These are phyloP conservation scores for Platysteira castanea DNA, from an alignment of 2,113 vertebrate species.

Conservation along the genomic window DNA sequence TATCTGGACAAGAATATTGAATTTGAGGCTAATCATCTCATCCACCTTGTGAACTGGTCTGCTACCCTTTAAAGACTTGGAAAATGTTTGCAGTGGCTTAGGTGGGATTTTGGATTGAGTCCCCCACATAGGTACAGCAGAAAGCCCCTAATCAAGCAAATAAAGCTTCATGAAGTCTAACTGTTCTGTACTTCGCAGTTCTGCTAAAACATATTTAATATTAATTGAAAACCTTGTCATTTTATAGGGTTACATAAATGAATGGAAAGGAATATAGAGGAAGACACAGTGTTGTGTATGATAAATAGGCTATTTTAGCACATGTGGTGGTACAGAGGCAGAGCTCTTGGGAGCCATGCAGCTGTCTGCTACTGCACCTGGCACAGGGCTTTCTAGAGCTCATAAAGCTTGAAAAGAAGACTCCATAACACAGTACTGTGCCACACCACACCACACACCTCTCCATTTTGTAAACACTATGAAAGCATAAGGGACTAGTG, in stretches of 20 bases:
- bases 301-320: not conserved
- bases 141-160: not conserved
- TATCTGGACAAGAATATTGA: not conserved
- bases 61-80: not conserved
- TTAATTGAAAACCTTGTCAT: not conserved
- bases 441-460: not conserved
- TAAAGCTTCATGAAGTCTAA: not conserved
- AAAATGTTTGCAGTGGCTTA: not conserved
- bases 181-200: not conserved
- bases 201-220: not conserved
- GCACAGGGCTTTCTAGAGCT: not conserved
- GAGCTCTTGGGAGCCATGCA: not conserved
- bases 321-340: not conserved
- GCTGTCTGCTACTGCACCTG: not conserved
- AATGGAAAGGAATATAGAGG: not conserved
- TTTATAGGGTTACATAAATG: not conserved
- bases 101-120: not conserved
- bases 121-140: not conserved
- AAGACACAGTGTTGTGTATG: not conserved
- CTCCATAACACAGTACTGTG: not conserved
- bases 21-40: not conserved
- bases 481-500: not conserved
- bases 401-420: not conserved
- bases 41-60: not conserved
- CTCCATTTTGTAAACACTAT: not conserved